A percentile compares a stretch with the other conserved stretches of the same genome.
Conservation (phyloP, 2,113 vertebrate species). For the Bucco capensis region DNA sequence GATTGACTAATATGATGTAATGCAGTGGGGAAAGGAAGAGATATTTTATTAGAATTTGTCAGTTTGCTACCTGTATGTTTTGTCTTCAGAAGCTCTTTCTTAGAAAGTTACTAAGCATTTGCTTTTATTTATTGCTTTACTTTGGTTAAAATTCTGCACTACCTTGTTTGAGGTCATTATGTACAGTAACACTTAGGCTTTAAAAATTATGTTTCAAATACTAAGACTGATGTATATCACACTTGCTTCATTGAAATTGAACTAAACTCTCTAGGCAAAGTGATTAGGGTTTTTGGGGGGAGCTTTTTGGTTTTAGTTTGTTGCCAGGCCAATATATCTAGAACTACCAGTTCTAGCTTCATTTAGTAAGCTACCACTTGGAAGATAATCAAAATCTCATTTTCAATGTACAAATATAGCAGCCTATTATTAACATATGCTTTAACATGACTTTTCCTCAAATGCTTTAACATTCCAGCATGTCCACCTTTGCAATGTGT, state of each 20-base stretch:
- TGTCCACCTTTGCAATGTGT: neutral
- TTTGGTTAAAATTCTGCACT: neutral
- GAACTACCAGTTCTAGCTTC: neutral
- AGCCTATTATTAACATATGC: neutral
- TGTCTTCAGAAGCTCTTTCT: neutral
- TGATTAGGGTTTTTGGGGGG: neutral
- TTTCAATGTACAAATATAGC: neutral
- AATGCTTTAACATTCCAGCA: neutral
- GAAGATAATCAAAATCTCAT: neutral
- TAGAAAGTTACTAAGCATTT: neutral
- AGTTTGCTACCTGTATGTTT: neutral
- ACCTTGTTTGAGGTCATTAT: neutral
- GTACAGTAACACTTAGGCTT: neutral
- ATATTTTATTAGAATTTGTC: neutral
- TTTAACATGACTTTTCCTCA: neutral
- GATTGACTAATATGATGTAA: neutral
- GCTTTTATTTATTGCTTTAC: neutral
- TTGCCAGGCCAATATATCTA: neutral
- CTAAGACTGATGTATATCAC: neutral
- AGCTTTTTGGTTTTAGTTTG: neutral
- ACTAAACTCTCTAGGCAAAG: neutral
- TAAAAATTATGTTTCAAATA: neutral
- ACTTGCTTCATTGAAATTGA: neutral
- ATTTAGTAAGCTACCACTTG: neutral
- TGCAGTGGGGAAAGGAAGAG: neutral